phyloP scores from a whole-genome alignment of 1,140 invertebrate genomes.

The Bombus polaris region DNA sequence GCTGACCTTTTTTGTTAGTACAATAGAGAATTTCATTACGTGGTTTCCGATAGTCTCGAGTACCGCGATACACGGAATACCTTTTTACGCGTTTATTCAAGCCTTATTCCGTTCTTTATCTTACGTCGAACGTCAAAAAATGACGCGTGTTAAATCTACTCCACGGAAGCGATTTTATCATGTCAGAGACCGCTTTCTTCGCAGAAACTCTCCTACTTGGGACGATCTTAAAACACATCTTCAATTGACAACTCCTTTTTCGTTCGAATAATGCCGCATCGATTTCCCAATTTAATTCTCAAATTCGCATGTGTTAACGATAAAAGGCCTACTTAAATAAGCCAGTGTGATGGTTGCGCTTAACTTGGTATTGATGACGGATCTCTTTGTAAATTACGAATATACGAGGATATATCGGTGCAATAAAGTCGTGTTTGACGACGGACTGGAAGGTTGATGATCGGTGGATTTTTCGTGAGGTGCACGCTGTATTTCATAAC shows the following conservation, averaged over 20 bases:
- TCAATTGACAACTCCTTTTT: background rate
- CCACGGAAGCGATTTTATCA: background rate
- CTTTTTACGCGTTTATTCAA: background rate
- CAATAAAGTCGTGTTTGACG: constrained; percentile 32
- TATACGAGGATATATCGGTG: constrained; percentile 11
- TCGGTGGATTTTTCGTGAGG: constrained; percentile 41
- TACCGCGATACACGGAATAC: too few relatives aligned
- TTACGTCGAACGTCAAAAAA: background rate
- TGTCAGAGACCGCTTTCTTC: background rate
- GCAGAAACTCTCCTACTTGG: background rate
- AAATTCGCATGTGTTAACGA: background rate
- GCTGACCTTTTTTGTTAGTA: constrained; percentile 56
- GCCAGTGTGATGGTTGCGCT: too few relatives aligned
- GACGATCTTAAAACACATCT: too few relatives aligned
- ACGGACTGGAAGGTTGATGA: constrained; percentile 46
- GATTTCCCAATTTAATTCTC: background rate
- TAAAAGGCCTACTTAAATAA: background rate
- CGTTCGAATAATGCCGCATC: background rate
- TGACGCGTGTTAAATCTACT: background rate
- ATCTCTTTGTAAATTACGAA: constrained; percentile 43
- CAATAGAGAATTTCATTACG: constrained; percentile 56
- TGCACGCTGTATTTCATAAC: constrained; percentile 54
- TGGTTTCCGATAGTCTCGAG: background rate
- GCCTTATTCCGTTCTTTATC: background rate
- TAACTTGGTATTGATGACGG: background rate